Base-by-base conservation (phyloP, 1,140 invertebrate genomes). In the Pinna nobilis region DNA sequence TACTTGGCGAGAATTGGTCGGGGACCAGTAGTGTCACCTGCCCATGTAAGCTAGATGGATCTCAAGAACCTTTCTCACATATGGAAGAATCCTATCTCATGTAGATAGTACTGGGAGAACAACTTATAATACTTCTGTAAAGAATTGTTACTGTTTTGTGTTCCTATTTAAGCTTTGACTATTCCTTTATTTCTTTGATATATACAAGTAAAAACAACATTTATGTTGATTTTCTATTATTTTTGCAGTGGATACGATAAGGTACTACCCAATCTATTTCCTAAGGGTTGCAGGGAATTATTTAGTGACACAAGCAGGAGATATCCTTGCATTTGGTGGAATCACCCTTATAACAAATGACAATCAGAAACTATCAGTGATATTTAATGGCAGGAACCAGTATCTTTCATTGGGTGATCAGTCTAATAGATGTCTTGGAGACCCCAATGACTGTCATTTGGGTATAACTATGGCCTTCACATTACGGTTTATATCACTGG, bases 341-440 rank as follows among this genome's bases (percentile, higher is more conserved):
- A 61, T 76, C 32, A 15, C 5, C 1, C 28, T 82, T 9, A 60
- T 70, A 23, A 20, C 50, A 11, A 79, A 77, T 47, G 64, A 69
- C 32, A 64, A 63, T 49, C 71, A 75, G n/a, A 81, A 75, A 5
- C 11, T 63, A 23, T 70, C 76, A 2, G 25, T 84, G 23, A 39
- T n/a, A n/a, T 70, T 84, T 64, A 77, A 84, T 75, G 82, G 82
- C 18, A 7, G 49, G 3, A 25, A 73, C 37, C 80, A 84, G 70
- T 82, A 67, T 35, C 47, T 80, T 18, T 30, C 51, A 18, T 9
- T 78, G 4, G n/a, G 13, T 0, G n/a, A 61, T 37, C 37, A 53
- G 7, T 5, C 20, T 9, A 32, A 15, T 25, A 47, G 44, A 13
- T 84, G 82, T 73, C 51, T 80, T 0, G 53, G 30, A 32, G 66